Percentiles rank a stretch among this genome's conserved stretches.
phyloP scores from a whole-genome alignment of 2,888 invertebrate species.

The Melieria omissa region DNA sequence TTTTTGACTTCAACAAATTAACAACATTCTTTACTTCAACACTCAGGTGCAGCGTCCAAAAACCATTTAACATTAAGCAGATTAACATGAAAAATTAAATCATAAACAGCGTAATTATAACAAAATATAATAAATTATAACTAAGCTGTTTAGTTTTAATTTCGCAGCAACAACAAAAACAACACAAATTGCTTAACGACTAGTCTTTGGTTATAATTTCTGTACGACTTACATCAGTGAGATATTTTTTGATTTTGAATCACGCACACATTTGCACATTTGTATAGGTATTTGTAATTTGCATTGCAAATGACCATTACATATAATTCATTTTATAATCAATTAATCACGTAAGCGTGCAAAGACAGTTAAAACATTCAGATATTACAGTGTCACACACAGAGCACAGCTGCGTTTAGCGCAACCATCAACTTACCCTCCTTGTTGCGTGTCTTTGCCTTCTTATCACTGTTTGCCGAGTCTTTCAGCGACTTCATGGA shows the following conservation, averaged over 20 bases:
- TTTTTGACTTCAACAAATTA: no score
- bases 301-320: not conserved
- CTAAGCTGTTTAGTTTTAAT: no score
- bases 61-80: no score
- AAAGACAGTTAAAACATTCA: constrained; percentile 36
- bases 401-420: not conserved
- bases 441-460: constrained; percentile 65
- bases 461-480: constrained; percentile 62
- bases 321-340: no score
- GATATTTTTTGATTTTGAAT: not conserved
- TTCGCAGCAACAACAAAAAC: no score
- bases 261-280: constrained; percentile 9
- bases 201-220: no score
- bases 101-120: no score
- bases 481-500: constrained; percentile 71
- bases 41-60: no score
- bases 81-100: no score
- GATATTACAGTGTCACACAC: constrained; percentile 10
- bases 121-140: no score
- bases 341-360: constrained; percentile 29
- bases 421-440: constrained; percentile 59
- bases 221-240: not conserved
- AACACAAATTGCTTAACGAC: no score
- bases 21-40: no score
- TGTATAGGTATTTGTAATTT: constrained; percentile 14